Base-by-base conservation (phyloP, 2,888 invertebrate species). In the Germaria angustata region DNA sequence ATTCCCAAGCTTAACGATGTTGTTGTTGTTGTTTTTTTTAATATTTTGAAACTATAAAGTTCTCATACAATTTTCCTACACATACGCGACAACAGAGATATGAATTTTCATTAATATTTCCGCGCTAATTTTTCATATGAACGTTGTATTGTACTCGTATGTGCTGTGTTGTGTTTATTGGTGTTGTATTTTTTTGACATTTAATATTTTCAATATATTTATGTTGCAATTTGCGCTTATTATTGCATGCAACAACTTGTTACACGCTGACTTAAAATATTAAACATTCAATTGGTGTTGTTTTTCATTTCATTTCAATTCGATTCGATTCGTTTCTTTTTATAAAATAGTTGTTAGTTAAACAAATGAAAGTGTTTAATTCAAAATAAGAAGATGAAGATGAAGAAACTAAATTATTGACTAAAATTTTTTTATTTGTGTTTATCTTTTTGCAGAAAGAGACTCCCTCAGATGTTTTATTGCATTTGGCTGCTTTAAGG, bases 391-490 rank as follows among this genome's bases (percentile, higher is more conserved):
- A 59, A 46, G 24, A 51, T 57, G n/a, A 65, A 7, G 2, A 20
- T 13, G 17, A 22, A 17, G 28, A 4, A 32, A 32, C n/a, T 57
- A 41, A 53, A 34, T 65, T 77, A 75, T 63, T 84, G 46, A 69
- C 57, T 81, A 32, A 72, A 61, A 71, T 84, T 59, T 57, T 34
- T 9, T 46, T 61, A 46, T 11, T 17, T 59, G 8, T 65, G 11
- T 66, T 72, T 49, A 34, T 61, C 4, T 46, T 55, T 84, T 92
- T 92, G 49, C 93, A 97, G 97, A 97, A 97, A 92, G 98, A 98
- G 92, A 96, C 97, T 39, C 95, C 96, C 51, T 96, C 96, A 80
- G 98, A 98, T 91, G 96, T 97, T 88, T 96, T 97, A 92, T 93
- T 98, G 88, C 98, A 98, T 92, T 92, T 97, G 90, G 97, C 98